Evolutionary conservation across 35 echinoderm and acorn worm genomes (phyloP).

Genomic region (Heliocidaris tuberculata): DNA sequence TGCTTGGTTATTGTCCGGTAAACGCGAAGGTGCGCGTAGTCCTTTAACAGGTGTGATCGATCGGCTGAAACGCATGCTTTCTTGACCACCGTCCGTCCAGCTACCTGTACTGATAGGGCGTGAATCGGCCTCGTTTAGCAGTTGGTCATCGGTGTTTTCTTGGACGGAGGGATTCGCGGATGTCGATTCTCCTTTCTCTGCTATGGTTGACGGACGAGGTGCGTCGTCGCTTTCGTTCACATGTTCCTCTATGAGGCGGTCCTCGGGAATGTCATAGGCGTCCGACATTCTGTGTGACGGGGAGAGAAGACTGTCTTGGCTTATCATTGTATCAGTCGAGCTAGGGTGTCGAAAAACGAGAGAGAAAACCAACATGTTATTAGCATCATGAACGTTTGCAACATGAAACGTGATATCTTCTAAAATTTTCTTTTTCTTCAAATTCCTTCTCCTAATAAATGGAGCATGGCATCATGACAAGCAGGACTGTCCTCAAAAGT

Average conservation of each 20-base stretch:
- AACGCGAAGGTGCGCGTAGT: background rate
- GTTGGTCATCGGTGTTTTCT: background rate
- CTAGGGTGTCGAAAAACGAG: conserved; percentile 25
- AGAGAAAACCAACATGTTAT: background rate
- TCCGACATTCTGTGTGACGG: conserved; percentile 53
- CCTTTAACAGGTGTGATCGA: background rate
- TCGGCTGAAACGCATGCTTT: background rate
- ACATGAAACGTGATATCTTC: background rate
- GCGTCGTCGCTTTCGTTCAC: background rate
- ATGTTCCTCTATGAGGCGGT: conserved; percentile 1
- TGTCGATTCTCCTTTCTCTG: background rate
- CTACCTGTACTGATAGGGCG: background rate
- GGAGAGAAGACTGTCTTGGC: conserved; percentile 80
- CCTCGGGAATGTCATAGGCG: background rate
- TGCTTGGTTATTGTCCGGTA: background rate
- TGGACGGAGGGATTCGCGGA: background rate
- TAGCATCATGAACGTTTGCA: no score
- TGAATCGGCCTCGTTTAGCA: background rate
- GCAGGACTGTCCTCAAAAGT: background rate
- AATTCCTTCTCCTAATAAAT: background rate
- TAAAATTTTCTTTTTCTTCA: background rate
- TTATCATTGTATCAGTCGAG: conserved; percentile 77
- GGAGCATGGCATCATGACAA: background rate
- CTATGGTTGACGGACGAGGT: background rate
- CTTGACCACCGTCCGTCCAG: background rate